Conservation (phyloP, 1,140 invertebrate species). For the Mesaphorura yosii region DNA sequence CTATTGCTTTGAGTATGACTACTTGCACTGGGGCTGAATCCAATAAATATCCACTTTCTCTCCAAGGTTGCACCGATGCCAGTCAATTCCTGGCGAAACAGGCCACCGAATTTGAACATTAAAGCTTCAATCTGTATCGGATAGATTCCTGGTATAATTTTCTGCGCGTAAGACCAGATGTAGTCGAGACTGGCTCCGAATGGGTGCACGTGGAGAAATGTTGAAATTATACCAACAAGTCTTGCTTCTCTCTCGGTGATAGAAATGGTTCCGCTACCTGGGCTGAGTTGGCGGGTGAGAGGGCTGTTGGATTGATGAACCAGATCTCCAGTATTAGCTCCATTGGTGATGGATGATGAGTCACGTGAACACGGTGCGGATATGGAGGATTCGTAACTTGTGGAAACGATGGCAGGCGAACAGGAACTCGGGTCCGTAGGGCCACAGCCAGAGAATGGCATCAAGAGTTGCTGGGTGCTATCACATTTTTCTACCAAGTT, state of each 20-base stretch:
- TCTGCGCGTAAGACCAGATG: slow-evolving; percentile 69
- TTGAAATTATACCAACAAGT: slow-evolving; percentile 52
- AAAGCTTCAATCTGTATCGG: slow-evolving; percentile 60
- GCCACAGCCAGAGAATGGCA: too few species aligned
- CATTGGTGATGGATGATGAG: neutral
- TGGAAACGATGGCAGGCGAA: too few species aligned
- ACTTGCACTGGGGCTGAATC: slow-evolving; percentile 38
- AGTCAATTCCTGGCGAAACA: slow-evolving; percentile 61
- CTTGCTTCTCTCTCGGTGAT: slow-evolving; percentile 39
- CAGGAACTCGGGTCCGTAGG: too few species aligned
- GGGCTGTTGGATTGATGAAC: neutral
- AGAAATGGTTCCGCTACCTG: slow-evolving; percentile 26
- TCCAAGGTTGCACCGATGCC: slow-evolving; percentile 66
- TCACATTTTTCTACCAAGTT: neutral
- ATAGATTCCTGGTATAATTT: slow-evolving; percentile 52
- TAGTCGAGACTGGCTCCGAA: slow-evolving; percentile 73
- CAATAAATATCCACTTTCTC: slow-evolving; percentile 62
- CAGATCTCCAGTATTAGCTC: too few species aligned
- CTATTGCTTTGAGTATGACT: too few species aligned
- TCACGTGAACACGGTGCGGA: neutral
- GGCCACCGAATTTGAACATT: slow-evolving; percentile 57
- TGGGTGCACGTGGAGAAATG: slow-evolving; percentile 76
- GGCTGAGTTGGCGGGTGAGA: neutral
- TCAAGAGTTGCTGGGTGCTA: neutral
- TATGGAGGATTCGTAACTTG: too few species aligned